Base-by-base conservation (phyloP, 2,888 invertebrate genomes). In the Athetis lepigone region DNA sequence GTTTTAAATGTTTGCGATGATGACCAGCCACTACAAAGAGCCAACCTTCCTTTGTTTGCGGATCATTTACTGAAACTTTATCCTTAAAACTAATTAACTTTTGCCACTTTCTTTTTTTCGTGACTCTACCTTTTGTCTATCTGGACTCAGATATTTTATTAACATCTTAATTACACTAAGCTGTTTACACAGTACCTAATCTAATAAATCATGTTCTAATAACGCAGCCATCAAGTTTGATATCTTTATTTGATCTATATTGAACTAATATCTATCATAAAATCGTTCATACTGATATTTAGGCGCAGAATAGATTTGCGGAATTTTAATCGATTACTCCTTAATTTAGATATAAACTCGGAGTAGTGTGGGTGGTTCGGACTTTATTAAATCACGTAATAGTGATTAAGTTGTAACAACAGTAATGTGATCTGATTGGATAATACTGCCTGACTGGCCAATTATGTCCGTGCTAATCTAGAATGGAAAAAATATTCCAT, bases 171-270 rank as follows among this genome's bases (percentile, higher is more conserved):
- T 84, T 81, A 77, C 70, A 71, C 56, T 64, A 61, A 54, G 76
- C 65, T 85, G 85, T 89, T 87, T 87, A 87, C 83, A 77, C 73
- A 80, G 75, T 69, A 68, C 66, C 52, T 76, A 76, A 84, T 80
- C 80, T 80, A 85, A 85, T 92, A 91, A 92, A 90, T 91, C 90
- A 84, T 73, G 68, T 67, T 82, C 74, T 89, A 90, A 92, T 91
- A 89, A 88, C 85, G 81, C 66, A 83, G 84, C 85, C 81, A 86
- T 88, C 83, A 84, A 82, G 80, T 81, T 82, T 83, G 87, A 86
- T 91, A 92, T 91, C 89, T 92, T 90, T 90, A 91, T 90, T 87
- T 84, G 85, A 90, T 90, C 88, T 87, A 86, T 86, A 88, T 87
- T 85, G 70, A 83, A 85, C 84, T 84, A 89, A 88, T 87, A 85